phyloP scores from a whole-genome alignment of 2,113 vertebrate species.

The Rhinogobius similis region DNA sequence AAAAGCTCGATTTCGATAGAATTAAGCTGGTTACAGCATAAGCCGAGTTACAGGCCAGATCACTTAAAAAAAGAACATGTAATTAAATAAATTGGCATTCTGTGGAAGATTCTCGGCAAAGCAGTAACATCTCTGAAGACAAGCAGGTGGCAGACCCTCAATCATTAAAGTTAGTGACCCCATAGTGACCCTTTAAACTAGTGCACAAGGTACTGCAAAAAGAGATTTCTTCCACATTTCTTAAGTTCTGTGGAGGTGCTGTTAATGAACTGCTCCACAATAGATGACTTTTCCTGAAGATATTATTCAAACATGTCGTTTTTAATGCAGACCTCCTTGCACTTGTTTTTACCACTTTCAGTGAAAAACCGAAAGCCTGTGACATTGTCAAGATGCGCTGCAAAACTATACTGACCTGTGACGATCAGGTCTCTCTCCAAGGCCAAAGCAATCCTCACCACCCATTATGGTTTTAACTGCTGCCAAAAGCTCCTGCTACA shows the following conservation, averaged over 20 bases:
- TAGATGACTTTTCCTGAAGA: neutral
- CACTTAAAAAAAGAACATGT: no score
- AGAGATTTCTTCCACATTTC: no score
- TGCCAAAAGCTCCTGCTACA: neutral
- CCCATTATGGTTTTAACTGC: constrained; percentile 4
- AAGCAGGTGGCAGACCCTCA: no score
- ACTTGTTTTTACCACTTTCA: neutral
- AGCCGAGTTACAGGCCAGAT: no score
- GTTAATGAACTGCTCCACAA: neutral
- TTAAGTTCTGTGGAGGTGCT: neutral
- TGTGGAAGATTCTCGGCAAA: no score
- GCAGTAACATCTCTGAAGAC: no score
- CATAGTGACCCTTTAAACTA: no score
- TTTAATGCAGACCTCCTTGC: neutral
- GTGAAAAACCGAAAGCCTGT: neutral
- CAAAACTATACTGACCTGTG: neutral
- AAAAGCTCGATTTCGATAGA: no score
- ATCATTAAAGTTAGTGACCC: no score
- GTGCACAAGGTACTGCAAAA: no score
- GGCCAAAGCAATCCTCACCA: constrained; percentile 6
- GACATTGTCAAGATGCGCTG: constrained; percentile 3
- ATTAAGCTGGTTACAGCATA: no score
- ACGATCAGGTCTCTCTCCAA: neutral
- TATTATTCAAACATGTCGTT: neutral
- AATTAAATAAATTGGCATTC: no score